phyloP scores from a whole-genome alignment of 2,113 vertebrate species.

The Xiphophorus maculatus region DNA sequence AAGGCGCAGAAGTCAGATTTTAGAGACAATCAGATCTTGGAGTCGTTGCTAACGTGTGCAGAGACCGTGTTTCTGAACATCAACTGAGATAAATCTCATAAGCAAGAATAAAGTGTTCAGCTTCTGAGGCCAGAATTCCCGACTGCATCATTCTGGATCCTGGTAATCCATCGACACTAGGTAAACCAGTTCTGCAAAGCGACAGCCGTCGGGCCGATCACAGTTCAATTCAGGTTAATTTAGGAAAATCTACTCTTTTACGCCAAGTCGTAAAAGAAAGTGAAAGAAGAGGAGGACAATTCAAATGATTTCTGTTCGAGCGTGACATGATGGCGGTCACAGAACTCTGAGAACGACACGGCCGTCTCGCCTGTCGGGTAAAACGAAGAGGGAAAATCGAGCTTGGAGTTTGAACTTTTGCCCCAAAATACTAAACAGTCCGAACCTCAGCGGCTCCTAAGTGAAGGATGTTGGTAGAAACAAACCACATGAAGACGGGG shows the following conservation, averaged over 20 bases:
- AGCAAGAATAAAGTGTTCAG: background rate
- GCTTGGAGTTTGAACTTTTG: background rate
- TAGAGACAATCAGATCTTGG: background rate
- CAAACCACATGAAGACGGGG: background rate
- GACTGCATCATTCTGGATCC: conserved; percentile 12
- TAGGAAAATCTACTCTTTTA: background rate
- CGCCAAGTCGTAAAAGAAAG: background rate
- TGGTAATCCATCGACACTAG: conserved; percentile 14
- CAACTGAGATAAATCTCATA: background rate
- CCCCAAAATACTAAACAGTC: background rate
- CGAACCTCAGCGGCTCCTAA: background rate
- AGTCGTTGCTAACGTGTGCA: background rate
- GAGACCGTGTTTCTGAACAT: background rate
- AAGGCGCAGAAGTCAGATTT: background rate
- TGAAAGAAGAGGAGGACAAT: background rate
- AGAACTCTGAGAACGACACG: no score
- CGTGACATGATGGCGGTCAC: no score
- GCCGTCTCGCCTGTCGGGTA: no score
- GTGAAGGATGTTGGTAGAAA: background rate
- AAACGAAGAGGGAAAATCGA: background rate
- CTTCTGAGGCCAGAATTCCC: conserved; percentile 6
- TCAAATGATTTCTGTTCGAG: background rate
- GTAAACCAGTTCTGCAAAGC: background rate
- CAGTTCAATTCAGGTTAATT: background rate
- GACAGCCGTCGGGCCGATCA: no score